A percentile compares a stretch with the other conserved stretches of the same genome.
Evolutionary conservation across 2,113 vertebrate genomes (phyloP).

Genomic region (Cottus gobio): DNA sequence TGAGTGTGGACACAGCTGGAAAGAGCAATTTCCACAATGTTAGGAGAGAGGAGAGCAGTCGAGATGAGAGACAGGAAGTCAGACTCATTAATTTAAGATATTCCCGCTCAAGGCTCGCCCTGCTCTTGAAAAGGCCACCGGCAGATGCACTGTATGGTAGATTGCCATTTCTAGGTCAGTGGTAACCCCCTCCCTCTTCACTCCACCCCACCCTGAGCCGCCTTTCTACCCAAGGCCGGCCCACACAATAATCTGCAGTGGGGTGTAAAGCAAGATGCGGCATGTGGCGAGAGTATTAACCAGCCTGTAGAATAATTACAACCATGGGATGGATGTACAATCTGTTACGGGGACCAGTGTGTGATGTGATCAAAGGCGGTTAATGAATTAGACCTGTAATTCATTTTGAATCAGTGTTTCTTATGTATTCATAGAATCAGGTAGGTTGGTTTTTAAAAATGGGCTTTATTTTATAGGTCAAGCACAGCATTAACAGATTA

Average conservation of each 20-base stretch:
- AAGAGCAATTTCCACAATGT: constrained; percentile 13
- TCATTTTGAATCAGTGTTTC: neutral
- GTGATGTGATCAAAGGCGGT: constrained; percentile 6
- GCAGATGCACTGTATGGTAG: constrained; percentile 38
- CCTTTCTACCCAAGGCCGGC: constrained; percentile 42
- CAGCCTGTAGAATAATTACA: constrained; percentile 47
- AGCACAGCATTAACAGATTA: neutral
- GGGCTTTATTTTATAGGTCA: constrained; percentile 1
- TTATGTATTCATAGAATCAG: neutral
- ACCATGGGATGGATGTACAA: constrained; percentile 21
- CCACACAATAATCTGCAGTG: constrained; percentile 68
- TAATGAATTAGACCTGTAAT: neutral
- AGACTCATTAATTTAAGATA: constrained; percentile 19
- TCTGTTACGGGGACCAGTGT: constrained; percentile 20
- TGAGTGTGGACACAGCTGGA: constrained; percentile 42
- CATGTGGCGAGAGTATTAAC: constrained; percentile 60
- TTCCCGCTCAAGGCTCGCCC: constrained; percentile 20
- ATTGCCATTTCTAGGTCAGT: constrained; percentile 79
- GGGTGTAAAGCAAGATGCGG: constrained; percentile 39
- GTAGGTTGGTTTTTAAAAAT: neutral
- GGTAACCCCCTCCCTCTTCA: constrained; percentile 6
- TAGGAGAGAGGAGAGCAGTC: neutral
- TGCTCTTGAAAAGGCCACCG: constrained; percentile 23
- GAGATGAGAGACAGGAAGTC: constrained; percentile 11
- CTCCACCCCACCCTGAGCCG: constrained; percentile 42